Conservation (phyloP, 2,888 invertebrate genomes). For the Phytoseiulus persimilis region DNA sequence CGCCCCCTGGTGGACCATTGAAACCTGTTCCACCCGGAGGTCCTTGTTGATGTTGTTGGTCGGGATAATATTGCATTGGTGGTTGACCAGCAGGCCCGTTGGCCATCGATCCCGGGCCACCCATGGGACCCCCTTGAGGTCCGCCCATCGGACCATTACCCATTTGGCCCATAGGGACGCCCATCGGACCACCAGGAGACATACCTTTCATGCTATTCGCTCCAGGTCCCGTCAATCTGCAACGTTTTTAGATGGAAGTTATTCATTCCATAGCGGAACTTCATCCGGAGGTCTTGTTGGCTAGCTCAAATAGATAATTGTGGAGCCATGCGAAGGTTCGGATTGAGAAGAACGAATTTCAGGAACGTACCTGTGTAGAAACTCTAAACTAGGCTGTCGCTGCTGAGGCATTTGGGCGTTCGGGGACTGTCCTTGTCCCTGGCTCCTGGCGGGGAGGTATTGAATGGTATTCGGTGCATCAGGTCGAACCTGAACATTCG, state of each 20-base stretch:
- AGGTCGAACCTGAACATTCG: slow-evolving; percentile 80
- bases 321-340: too few species aligned
- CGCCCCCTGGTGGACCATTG: slow-evolving; percentile 40
- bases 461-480: slow-evolving; percentile 96
- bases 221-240: slow-evolving; percentile 13
- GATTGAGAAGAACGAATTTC: background rate
- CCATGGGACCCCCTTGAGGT: slow-evolving; percentile 44
- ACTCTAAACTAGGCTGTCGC: slow-evolving; percentile 78
- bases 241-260: background rate
- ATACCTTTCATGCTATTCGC: slow-evolving; percentile 32
- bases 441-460: slow-evolving; percentile 90
- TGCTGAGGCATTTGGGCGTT: slow-evolving; percentile 50
- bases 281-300: too few species aligned
- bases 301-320: too few species aligned
- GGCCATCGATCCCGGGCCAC: slow-evolving; percentile 49
- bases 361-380: slow-evolving; percentile 67
- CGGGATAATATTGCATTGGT: slow-evolving; percentile 43
- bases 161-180: slow-evolving; percentile 47
- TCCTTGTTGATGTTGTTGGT: slow-evolving; percentile 42
- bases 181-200: slow-evolving; percentile 43
- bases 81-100: slow-evolving; percentile 52
- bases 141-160: slow-evolving; percentile 43
- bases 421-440: slow-evolving; percentile 53
- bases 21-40: slow-evolving; percentile 40
- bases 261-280: too few species aligned